A percentile compares a stretch with the other conserved stretches of the same genome.
These are phyloP conservation scores for Phenacoccus solenopsis DNA, from an alignment of 1,140 invertebrate genomes.

Conservation along the genomic window DNA sequence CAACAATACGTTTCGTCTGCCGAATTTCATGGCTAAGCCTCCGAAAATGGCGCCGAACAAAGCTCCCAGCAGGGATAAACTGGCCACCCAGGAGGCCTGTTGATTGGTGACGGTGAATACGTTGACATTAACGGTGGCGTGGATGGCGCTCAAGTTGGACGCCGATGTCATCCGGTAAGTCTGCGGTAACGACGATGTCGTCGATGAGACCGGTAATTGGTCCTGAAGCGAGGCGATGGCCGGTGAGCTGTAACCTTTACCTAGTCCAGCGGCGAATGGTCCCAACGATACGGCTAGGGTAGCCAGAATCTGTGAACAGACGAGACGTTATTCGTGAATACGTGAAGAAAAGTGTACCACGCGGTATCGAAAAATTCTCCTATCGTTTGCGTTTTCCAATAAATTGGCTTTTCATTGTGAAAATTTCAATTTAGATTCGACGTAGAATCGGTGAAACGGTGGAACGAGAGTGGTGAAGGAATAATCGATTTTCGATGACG, in stretches of 20 bases:
- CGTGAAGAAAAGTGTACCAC: too few relatives aligned
- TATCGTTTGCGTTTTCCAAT: neutral
- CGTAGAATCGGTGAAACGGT: neutral
- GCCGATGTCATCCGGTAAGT: slow-evolving; percentile 29
- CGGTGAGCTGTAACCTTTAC: slow-evolving; percentile 72
- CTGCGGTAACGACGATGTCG: slow-evolving; percentile 27
- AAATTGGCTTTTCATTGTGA: neutral
- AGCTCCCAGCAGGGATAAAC: slow-evolving; percentile 54
- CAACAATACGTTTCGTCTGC: slow-evolving; percentile 51
- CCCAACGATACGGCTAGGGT: slow-evolving; percentile 66
- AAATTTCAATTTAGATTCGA: neutral
- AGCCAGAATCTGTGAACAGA: slow-evolving; percentile 48
- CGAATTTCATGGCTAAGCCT: slow-evolving; percentile 57
- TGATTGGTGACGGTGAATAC: slow-evolving; percentile 54
- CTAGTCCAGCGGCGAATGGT: slow-evolving; percentile 62
- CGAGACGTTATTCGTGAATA: too few relatives aligned
- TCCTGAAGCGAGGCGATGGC: slow-evolving; percentile 68
- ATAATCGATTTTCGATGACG: neutral
- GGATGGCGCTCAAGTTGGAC: slow-evolving; percentile 32
- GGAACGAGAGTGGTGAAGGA: neutral
- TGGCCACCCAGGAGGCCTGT: slow-evolving; percentile 69
- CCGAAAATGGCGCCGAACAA: slow-evolving; percentile 63
- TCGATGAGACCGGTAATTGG: slow-evolving; percentile 31
- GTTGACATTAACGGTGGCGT: slow-evolving; percentile 25
- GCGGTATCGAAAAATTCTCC: neutral